Base-by-base conservation (phyloP, 2,797 vertebrate genomes). In the Poeciliopsis gracilis region DNA sequence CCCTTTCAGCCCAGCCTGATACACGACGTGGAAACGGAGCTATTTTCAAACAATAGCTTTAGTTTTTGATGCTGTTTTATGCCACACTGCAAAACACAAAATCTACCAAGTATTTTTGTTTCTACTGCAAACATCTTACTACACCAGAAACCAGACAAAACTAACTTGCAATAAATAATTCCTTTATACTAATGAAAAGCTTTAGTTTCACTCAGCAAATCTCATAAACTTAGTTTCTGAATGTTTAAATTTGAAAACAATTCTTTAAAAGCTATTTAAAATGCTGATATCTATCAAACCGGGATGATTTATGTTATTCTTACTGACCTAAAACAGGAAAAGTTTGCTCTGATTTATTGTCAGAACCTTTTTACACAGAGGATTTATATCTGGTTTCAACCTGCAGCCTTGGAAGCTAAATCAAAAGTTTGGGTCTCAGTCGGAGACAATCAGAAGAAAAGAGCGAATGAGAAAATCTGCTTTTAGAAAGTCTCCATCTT, bases 401-500 rank as follows among this genome's bases (percentile, higher is more conserved):
- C 61, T 20, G 33, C 33, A 87, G 81, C 72, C 51, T 59, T 46
- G 59, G 77, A 82, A 77, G 63, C 41, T 57, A 77, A 78, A 74
- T n/a, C 8, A 25, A 47, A 76, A 23, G 79, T 87, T 77, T 61
- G 80, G 81, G 78, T 73, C 55, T 77, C 38, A 28, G 43, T 78
- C 76, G 36, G 72, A 72, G 71, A 72, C 51, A 13, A 84, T 72
- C 70, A n/a, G 84, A 79, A 7, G 36, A 47, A 28, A 77, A 57
- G 69, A 73, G 79, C 45, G 72, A 59, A 59, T 59, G n/a, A 30
- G 55, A 36, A 63, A 77, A 82, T 82, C 86, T 84, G 88, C 86
- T 87, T 89, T 82, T 87, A 5, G 81, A 89, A 88, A 46, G 41
- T 88, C 80, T 82, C 79, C 43, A 83, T 86, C 83, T 92, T 59